Percentiles rank a stretch among this genome's conserved stretches.
These are phyloP conservation scores for Tipula unca DNA, from an alignment of 2,888 invertebrate species.

Conservation along the genomic window DNA sequence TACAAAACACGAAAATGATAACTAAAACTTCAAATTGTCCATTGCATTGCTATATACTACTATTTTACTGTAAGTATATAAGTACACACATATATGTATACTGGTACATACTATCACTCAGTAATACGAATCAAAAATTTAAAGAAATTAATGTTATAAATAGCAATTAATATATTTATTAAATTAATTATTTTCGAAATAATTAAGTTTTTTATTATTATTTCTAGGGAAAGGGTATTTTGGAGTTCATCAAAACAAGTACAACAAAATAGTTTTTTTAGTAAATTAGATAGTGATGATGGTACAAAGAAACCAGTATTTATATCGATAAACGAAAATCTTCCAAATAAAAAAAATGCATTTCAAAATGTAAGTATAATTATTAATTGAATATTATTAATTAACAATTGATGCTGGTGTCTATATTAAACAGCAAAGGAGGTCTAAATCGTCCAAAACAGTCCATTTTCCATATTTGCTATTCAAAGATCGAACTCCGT, in stretches of 20 bases:
- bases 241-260: neutral
- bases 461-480: no score
- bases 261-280: constrained; percentile 14
- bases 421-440: no score
- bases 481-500: no score
- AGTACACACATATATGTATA: no score
- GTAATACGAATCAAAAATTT: no score
- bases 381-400: no score
- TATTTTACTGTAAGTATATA: no score
- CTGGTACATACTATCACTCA: neutral
- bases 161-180: neutral
- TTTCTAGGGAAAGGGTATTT: neutral
- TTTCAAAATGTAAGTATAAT: neutral
- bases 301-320: neutral
- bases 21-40: neutral
- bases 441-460: no score
- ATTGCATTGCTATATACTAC: neutral
- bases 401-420: no score
- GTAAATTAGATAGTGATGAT: constrained; percentile 15
- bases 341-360: neutral
- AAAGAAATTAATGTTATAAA: neutral
- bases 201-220: neutral
- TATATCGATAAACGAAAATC: neutral
- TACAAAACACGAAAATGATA: neutral
- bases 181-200: neutral